Percentiles rank a stretch among this genome's conserved stretches.
phyloP scores from a whole-genome alignment of 2,113 vertebrate species.

The Apodemus speciosus region DNA sequence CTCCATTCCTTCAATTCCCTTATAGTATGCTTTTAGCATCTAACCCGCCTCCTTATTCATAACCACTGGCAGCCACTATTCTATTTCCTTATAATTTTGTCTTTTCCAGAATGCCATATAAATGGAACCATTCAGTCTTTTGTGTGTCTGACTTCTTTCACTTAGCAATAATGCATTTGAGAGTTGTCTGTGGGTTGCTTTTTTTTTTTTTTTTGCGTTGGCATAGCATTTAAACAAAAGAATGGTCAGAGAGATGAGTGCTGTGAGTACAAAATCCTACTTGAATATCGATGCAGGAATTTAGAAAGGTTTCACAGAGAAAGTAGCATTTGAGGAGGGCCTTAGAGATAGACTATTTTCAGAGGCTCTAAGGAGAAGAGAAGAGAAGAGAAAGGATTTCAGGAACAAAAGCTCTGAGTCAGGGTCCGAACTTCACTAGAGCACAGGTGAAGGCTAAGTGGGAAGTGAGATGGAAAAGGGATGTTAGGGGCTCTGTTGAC shows the following conservation, averaged over 20 bases:
- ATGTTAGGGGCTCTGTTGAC: slow-evolving; percentile 16
- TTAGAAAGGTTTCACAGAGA: slow-evolving; percentile 44
- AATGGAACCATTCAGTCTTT: slow-evolving; percentile 53
- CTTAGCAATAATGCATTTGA: slow-evolving; percentile 50
- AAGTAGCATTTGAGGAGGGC: slow-evolving; percentile 30
- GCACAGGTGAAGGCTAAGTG: neutral
- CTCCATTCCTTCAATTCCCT: neutral
- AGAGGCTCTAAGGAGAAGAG: neutral
- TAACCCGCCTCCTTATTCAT: neutral
- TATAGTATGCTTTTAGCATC: neutral
- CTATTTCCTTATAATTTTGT: slow-evolving; percentile 54
- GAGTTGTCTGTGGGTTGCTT: neutral
- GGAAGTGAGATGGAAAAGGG: neutral
- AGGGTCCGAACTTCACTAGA: slow-evolving; percentile 11
- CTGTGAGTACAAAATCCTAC: slow-evolving; percentile 43
- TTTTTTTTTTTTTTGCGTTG: slow-evolving; percentile 22
- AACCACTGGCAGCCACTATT: slow-evolving; percentile 7
- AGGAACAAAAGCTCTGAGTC: slow-evolving; percentile 45
- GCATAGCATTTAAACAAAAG: slow-evolving; percentile 62
- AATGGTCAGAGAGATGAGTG: slow-evolving; percentile 32
- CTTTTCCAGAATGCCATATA: slow-evolving; percentile 60
- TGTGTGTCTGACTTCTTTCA: slow-evolving; percentile 60
- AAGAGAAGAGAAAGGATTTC: slow-evolving; percentile 24
- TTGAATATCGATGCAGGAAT: slow-evolving; percentile 35
- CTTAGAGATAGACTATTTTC: neutral